These are phyloP conservation scores for Odontamblyopus rebecca DNA, from an alignment of 2,797 vertebrate species.

Conservation along the genomic window DNA sequence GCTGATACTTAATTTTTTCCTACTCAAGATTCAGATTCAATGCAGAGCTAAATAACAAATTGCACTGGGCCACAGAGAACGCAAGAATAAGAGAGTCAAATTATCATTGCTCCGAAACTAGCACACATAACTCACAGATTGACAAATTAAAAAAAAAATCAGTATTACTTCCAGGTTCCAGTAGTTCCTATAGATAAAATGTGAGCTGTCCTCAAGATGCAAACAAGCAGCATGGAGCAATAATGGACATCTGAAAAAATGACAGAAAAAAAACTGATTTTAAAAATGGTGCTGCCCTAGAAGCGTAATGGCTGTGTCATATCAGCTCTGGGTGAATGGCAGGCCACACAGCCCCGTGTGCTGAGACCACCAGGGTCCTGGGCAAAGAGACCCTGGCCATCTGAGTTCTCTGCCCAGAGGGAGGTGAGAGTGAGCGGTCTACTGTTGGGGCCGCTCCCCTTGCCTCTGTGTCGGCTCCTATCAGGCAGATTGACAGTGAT, in stretches of 20 bases:
- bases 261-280: slow-evolving; percentile 27
- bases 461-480: slow-evolving; percentile 53
- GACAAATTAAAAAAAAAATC: not conserved
- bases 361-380: slow-evolving; percentile 53
- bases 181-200: not conserved
- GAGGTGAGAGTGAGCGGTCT: slow-evolving; percentile 64
- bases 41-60: too few relatives aligned
- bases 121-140: not conserved
- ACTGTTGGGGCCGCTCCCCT: slow-evolving; percentile 61
- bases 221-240: slow-evolving; percentile 3
- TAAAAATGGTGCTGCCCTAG: slow-evolving; percentile 43
- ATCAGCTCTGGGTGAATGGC: slow-evolving; percentile 72
- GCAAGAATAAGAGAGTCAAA: too few relatives aligned
- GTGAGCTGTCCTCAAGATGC: not conserved
- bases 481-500: slow-evolving; percentile 69
- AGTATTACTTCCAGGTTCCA: not conserved
- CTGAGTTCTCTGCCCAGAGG: slow-evolving; percentile 71
- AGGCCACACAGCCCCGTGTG: slow-evolving; percentile 48
- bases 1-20: too few relatives aligned
- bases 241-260: slow-evolving; percentile 19
- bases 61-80: too few relatives aligned
- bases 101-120: too few relatives aligned
- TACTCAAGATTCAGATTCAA: too few relatives aligned
- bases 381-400: slow-evolving; percentile 66
- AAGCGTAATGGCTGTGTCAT: slow-evolving; percentile 71